Percentiles rank a stretch among this genome's conserved stretches.
These are phyloP conservation scores for Vulpes vulpes DNA, from an alignment of 2,113 vertebrate species.

Conservation along the genomic window DNA sequence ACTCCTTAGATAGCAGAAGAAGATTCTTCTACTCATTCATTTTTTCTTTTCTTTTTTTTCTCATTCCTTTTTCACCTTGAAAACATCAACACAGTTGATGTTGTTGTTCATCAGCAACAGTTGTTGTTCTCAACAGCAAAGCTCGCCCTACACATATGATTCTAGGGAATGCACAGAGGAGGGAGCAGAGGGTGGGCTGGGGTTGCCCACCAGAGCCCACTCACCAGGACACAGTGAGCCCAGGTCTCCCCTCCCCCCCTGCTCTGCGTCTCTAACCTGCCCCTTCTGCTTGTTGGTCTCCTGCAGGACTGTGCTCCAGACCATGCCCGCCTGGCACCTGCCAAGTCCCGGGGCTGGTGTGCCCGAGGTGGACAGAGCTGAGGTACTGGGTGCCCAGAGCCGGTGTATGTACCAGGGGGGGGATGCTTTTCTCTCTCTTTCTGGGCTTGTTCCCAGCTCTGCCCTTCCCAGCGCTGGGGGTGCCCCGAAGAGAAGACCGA, in stretches of 20 bases:
- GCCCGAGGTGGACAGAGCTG: not conserved
- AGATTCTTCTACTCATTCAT: not conserved
- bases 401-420: too few relatives aligned
- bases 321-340: not conserved
- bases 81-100: not conserved
- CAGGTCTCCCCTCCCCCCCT: not conserved
- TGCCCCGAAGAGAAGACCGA: not conserved
- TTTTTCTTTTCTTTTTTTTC: not conserved
- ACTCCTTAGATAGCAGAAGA: not conserved
- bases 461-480: not conserved
- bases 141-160: not conserved
- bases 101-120: too few relatives aligned
- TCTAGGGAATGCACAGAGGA: not conserved
- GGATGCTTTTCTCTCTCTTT: fast-evolving
- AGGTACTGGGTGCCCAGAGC: too few relatives aligned
- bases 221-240: not conserved
- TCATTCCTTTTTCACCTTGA: not conserved
- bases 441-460: not conserved
- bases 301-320: not conserved
- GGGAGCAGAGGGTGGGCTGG: too few relatives aligned
- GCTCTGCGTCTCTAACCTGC: not conserved
- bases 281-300: not conserved
- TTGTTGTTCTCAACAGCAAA: not conserved
- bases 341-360: not conserved
- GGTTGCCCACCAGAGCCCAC: too few relatives aligned